A percentile compares a stretch with the other conserved stretches of the same genome.
These are phyloP conservation scores for Centropyge bicolor DNA, from an alignment of 2,797 vertebrate genomes.

Conservation along the genomic window DNA sequence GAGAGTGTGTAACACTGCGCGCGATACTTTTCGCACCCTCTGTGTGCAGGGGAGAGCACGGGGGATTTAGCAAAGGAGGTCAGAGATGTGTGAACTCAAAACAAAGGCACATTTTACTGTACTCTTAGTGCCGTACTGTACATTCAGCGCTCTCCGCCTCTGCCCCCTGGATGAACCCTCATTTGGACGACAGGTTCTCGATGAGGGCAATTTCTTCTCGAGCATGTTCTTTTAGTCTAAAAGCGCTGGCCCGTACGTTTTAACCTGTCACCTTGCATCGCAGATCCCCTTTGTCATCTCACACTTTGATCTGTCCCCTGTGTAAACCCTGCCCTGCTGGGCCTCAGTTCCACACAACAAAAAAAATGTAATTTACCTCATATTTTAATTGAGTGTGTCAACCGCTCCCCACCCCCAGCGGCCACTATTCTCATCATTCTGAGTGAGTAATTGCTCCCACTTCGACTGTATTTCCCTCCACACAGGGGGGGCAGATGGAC, in stretches of 20 bases:
- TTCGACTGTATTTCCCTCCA: slow-evolving; percentile 54
- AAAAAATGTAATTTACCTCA: slow-evolving; percentile 67
- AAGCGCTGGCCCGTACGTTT: slow-evolving; percentile 47
- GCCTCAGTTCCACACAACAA: slow-evolving; percentile 56
- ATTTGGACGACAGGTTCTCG: slow-evolving; percentile 45
- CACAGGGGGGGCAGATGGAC: slow-evolving; percentile 38
- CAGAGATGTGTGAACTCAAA: slow-evolving; percentile 76
- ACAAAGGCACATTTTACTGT: slow-evolving; percentile 74
- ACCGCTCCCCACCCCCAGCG: slow-evolving; percentile 22
- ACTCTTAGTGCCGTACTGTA: slow-evolving; percentile 46
- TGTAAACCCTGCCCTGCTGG: slow-evolving; percentile 64
- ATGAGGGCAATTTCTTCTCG: slow-evolving; percentile 61
- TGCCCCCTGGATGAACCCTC: slow-evolving; percentile 72
- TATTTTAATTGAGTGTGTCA: slow-evolving; percentile 68
- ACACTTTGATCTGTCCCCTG: slow-evolving; percentile 69
- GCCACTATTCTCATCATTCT: slow-evolving; percentile 48
- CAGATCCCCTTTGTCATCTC: slow-evolving; percentile 57
- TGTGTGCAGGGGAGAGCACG: slow-evolving; percentile 32
- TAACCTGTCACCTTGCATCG: slow-evolving; percentile 61
- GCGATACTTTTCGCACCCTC: slow-evolving; percentile 74
- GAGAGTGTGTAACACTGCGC: slow-evolving; percentile 62
- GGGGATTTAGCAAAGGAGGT: slow-evolving; percentile 70
- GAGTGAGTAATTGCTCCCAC: slow-evolving; percentile 68
- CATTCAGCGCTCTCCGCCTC: slow-evolving; percentile 14
- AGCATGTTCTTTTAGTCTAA: slow-evolving; percentile 48